These are phyloP conservation scores for Zootoca vivipara DNA, from an alignment of 2,113 vertebrate species.

Conservation along the genomic window DNA sequence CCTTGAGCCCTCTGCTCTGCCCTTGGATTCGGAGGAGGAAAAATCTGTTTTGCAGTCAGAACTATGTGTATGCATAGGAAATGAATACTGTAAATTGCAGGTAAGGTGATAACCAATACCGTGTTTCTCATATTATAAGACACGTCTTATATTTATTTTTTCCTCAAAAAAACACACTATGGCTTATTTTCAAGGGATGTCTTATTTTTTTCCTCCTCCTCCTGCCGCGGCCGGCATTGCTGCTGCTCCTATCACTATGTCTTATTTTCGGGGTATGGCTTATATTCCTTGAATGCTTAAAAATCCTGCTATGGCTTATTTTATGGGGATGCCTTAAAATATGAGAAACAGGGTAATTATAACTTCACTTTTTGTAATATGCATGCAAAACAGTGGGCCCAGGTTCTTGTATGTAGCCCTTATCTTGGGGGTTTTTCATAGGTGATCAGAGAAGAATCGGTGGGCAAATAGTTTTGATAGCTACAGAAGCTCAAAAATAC, in stretches of 20 bases:
- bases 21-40: constrained; percentile 41
- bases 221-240: no score
- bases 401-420: background rate
- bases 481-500: background rate
- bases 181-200: no score
- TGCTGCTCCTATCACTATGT: no score
- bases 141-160: no score
- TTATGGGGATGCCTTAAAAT: no score
- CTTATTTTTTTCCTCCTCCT: no score
- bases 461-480: background rate
- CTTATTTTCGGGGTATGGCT: no score
- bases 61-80: constrained; percentile 15
- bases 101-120: background rate
- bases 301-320: no score
- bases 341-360: no score
- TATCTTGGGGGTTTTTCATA: background rate
- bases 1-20: constrained; percentile 40
- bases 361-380: constrained; percentile 29
- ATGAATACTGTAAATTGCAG: background rate
- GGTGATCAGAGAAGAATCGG: background rate
- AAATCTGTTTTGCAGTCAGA: background rate
- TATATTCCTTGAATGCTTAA: no score
- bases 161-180: no score
- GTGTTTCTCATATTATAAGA: no score
- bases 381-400: background rate